Evolutionary conservation across 2,797 vertebrate species (phyloP), one percentile per base, ranked within the genome.

Genomic region (Amphiprion clarkii): DNA sequence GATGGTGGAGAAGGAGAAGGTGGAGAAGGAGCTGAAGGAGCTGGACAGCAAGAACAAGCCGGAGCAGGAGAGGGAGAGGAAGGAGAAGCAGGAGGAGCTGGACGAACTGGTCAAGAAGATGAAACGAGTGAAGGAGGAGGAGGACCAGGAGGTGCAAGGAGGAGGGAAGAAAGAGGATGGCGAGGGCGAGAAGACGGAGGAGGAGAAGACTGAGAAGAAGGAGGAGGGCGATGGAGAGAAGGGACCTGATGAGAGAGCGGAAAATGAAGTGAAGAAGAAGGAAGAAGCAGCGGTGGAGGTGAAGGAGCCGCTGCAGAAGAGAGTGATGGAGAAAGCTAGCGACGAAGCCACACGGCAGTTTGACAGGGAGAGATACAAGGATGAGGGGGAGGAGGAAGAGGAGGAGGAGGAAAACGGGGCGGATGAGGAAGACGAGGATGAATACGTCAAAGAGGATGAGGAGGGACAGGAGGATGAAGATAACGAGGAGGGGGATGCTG

Each of bases 281-380:
- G 46, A 67, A 62, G 51, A 73, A 65, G 73, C 71, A 23, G 83
- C 14, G 53, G 55, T 25, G 11, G 92, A 90, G 76, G 53, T 85
- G 73, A 93, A 93, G 78, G 90, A 92, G 71, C 89, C 90, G 0
- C 89, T 84, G 75, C 85, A 93, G 85, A 96, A 96, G 88, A 93
- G 92, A 23, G 92, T 95, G 93, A 95, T 96, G 81, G 96, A 97
- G 90, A 95, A 96, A 27, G 95, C 95, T 14, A 96, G 96, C 0
- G 94, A 97, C 0, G 94, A 97, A 75, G 95, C 96, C 76, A 96
- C 94, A 0, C 81, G 90, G 39, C 96, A 96, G 94, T 96, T 96
- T 55, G 94, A 93, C 84, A 88, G 88, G 82, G 95, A 93, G 89
- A 89, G 17, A 79, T 83, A 83, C 76, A 90, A 88, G 85, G 77